Evolutionary conservation across 1,140 invertebrate genomes (phyloP), one percentile per base, ranked within the genome.

Genomic region (Carposina sasakii): DNA sequence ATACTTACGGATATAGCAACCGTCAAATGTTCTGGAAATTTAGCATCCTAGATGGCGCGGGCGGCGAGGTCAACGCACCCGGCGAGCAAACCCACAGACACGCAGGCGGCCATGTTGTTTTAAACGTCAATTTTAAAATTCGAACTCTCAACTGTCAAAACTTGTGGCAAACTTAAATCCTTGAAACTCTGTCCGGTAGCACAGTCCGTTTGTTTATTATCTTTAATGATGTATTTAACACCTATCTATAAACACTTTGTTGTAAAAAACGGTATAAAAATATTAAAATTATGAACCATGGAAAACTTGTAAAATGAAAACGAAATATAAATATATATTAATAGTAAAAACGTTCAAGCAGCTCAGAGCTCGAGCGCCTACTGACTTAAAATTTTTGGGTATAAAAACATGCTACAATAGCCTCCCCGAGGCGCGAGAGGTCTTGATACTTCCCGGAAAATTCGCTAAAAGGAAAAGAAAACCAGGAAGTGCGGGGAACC

Each of bases 301-400:
- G 78, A 81, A 84, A 84, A 84, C 79, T 84, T 84, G 77, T 84
- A 84, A 10, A 81, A 81, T 81, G 60, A 81, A 81, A 81, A 81
- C 77, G 76, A 84, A 81, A 81, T 81, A 84, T 81, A 84, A 81
- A 84, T 84, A 81, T 84, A 83, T 81, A 81, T 77, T 79, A 79
- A 75, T 79, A 81, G 78, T 83, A 83, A 78, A 81, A 81, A 73
- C 81, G 81, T 84, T 71, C 68, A 72, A 76, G 71, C 73, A 64
- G 76, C 77, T 77, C 81, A 54, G 81, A 81, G 77, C 81, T 69
- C 77, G 81, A 81, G 81, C 81, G 81, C 76, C 77, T 84, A 84
- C 81, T 84, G 81, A 84, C 77, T 84, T 84, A 81, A 84, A 84
- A 84, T 84, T 84, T 84, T 84, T 84, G 81, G 81, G 81, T 75